Evolutionary conservation across 1,140 invertebrate genomes (phyloP).

Genomic region (Eriocheir sinensis): DNA sequence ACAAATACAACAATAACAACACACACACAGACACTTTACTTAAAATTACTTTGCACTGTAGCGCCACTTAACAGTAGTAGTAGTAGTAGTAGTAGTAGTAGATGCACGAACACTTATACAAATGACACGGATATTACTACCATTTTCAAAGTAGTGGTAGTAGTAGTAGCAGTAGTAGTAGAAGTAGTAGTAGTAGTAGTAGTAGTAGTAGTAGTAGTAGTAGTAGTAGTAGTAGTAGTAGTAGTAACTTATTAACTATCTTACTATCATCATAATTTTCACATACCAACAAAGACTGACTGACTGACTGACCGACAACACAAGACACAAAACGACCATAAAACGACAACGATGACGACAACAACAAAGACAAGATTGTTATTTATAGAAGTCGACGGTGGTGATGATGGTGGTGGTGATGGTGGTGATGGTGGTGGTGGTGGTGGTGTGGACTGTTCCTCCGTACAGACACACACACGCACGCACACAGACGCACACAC

Average conservation of each 20-base stretch:
- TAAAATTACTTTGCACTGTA: not conserved
- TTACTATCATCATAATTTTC: too few relatives aligned
- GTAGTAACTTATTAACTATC: not conserved
- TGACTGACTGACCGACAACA: too few relatives aligned
- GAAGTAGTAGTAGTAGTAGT: not conserved
- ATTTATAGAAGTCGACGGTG: too few relatives aligned
- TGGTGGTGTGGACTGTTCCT: too few relatives aligned
- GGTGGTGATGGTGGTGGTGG: too few relatives aligned
- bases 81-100: not conserved
- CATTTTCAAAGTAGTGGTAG: not conserved
- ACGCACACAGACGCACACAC: constrained; percentile 34
- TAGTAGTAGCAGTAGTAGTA: not conserved
- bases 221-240: constrained; percentile 25
- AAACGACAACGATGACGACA: too few relatives aligned
- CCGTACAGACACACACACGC: not conserved
- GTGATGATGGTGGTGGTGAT: too few relatives aligned
- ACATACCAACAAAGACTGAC: too few relatives aligned
- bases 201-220: constrained; percentile 9
- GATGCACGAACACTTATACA: not conserved
- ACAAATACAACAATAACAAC: too few relatives aligned
- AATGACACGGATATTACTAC: too few relatives aligned
- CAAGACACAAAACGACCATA: too few relatives aligned
- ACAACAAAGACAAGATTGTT: too few relatives aligned
- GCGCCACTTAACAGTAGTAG: constrained; percentile 15
- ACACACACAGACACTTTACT: not conserved